Base-by-base conservation (phyloP, 2,797 vertebrate species). In the Melanotaenia maccullochi region DNA sequence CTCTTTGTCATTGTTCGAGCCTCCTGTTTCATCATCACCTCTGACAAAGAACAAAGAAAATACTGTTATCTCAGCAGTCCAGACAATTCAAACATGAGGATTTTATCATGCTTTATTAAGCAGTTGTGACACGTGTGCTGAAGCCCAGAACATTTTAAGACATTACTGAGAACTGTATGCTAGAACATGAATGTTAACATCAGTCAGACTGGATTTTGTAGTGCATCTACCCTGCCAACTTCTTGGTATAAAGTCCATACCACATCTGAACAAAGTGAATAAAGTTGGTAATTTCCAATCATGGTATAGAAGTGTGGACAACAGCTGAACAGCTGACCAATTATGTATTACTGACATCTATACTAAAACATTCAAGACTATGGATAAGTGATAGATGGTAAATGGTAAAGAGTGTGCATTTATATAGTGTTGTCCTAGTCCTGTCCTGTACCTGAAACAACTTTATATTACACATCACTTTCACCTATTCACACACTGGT, bases 1-100 rank as follows among this genome's bases (percentile, higher is more conserved):
- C 77, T 99, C 98, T 73, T 99, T 99, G 60, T 99, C 98, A 79
- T 92, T 91, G 1, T 93, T 95, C 4, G 94, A 93, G 70, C 96
- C 95, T 73, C 92, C 92, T 0, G 94, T 90, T 51, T 99, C 98
- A 16, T 99, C 98, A 0, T 99, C 98, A 75, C 97, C 97, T 60
- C 98, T 99, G 81, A 73, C 28, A 67, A 44, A 75, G 13, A 68
- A 82, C 79, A 65, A 22, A 84, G 57, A 22, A 62, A 44, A 38
- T 3, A 9, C 40, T 56, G 6, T 75, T 44, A 68, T 65, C 35
- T 24, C 35, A 56, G 35, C 59, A 68, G 33, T 4, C 30, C 14
- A 20, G 0, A 49, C 38, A 24, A 51, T 30, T 35, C 20, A 55
- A 70, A 72, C 18, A 9, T 16, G 8, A 1, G 28, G 14, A 4